Percentiles rank a stretch among this genome's conserved stretches.
Evolutionary conservation across 2,113 vertebrate species (phyloP).

Genomic region (Drymodes brunneopygia): DNA sequence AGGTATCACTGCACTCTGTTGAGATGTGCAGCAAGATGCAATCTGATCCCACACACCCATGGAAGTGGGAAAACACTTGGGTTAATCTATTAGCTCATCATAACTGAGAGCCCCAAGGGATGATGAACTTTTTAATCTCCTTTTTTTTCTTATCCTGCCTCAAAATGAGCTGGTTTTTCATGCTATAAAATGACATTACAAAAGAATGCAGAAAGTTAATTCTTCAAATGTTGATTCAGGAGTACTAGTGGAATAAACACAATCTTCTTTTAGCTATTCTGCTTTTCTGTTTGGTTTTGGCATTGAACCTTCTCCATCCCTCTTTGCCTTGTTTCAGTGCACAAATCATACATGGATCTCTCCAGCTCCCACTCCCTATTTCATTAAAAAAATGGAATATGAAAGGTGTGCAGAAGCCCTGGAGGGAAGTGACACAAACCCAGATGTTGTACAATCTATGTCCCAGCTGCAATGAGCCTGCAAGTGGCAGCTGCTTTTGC

Average conservation of each 20-base stretch:
- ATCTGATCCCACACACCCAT: neutral
- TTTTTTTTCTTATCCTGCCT: neutral
- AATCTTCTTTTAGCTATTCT: neutral
- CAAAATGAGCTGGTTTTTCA: neutral
- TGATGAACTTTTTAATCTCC: neutral
- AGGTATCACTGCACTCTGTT: neutral
- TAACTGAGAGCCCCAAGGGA: neutral
- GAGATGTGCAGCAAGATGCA: neutral
- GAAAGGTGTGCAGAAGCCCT: neutral
- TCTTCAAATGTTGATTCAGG: neutral
- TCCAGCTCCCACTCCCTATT: neutral
- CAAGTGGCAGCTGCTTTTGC: conserved; percentile 5
- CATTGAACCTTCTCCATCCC: neutral
- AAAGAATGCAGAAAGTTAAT: neutral
- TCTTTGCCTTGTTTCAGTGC: neutral
- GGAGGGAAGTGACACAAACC: neutral
- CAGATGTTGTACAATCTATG: conserved; percentile 1
- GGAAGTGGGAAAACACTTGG: neutral
- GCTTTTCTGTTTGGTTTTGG: neutral
- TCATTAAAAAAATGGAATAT: neutral
- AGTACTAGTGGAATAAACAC: neutral
- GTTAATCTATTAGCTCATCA: neutral
- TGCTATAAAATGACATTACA: neutral
- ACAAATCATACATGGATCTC: neutral
- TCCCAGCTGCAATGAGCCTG: neutral